Evolutionary conservation across 2,888 invertebrate species (phyloP).

Genomic region (Calameuta idolon): DNA sequence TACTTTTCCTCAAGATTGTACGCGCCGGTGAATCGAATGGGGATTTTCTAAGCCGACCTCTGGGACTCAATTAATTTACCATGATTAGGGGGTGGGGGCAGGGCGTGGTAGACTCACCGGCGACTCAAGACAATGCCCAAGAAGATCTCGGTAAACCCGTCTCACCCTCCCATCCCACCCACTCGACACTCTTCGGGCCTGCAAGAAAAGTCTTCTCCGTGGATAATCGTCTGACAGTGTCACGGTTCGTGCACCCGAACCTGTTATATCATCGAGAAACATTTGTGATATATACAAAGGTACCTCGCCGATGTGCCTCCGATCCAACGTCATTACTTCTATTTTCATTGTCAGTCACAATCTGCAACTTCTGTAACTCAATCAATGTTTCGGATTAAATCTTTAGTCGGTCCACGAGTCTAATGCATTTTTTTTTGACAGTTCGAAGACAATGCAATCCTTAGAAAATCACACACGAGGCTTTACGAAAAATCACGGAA

Average conservation of each 20-base stretch:
- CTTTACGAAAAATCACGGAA: too few species aligned
- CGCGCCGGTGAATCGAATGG: not conserved
- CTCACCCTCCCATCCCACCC: not conserved
- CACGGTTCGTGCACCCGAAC: conserved; percentile 34
- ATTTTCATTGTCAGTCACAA: not conserved
- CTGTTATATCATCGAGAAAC: conserved; percentile 14
- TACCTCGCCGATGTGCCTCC: not conserved
- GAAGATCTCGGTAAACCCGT: not conserved
- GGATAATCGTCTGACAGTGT: conserved; percentile 40
- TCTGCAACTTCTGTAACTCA: not conserved
- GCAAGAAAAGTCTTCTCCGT: conserved; percentile 21
- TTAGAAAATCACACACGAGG: too few species aligned
- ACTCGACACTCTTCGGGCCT: not conserved
- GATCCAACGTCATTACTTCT: not conserved
- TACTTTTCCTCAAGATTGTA: not conserved
- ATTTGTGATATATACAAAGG: not conserved
- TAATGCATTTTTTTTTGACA: too few species aligned
- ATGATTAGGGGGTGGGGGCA: conserved; percentile 6
- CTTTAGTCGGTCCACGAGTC: too few species aligned
- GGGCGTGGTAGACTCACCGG: not conserved
- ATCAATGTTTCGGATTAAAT: not conserved
- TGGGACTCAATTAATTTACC: conserved; percentile 16
- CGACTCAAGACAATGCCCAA: conserved; percentile 24
- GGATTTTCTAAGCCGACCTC: conserved; percentile 4
- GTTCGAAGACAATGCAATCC: too few species aligned